Conservation (phyloP, 2,797 vertebrate species). For the Limosa lapponica region DNA sequence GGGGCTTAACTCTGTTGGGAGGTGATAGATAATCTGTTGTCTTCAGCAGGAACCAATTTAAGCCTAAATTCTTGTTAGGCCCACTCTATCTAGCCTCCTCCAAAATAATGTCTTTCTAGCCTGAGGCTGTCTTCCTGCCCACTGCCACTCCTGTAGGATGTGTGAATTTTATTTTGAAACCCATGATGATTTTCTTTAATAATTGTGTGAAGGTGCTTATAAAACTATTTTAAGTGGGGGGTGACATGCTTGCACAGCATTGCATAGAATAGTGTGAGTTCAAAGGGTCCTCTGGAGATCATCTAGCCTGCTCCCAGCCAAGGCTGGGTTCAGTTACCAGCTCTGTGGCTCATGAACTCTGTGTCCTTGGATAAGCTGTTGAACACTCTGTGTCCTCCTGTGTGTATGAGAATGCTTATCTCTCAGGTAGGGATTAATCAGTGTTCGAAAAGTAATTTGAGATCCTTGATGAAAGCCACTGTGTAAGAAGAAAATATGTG, state of each 20-base stretch:
- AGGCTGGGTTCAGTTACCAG: not conserved
- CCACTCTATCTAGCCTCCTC: not conserved
- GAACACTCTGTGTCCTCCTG: not conserved
- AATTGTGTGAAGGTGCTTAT: not conserved
- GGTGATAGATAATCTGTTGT: not conserved
- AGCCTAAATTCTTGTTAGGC: not conserved
- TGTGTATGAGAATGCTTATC: conserved; percentile 42
- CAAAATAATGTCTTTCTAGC: not conserved
- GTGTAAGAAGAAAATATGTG: not conserved
- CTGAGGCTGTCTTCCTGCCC: not conserved
- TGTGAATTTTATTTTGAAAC: not conserved
- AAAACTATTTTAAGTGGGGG: not conserved
- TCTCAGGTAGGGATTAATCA: conserved; percentile 44
- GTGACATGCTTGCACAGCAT: not conserved
- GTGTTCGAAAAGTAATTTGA: conserved; percentile 50
- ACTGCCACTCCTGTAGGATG: not conserved
- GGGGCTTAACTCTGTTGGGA: not conserved
- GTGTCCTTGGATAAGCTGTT: conserved; percentile 26
- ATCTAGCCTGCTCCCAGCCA: not conserved
- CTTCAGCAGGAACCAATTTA: not conserved
- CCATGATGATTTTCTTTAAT: not conserved
- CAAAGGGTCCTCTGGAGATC: not conserved
- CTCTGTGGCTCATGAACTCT: not conserved
- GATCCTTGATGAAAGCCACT: conserved; percentile 38
- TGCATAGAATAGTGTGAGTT: rapidly evolving